phyloP scores from a whole-genome alignment of 2,888 invertebrate species.

The Microctonus hyperodae region DNA sequence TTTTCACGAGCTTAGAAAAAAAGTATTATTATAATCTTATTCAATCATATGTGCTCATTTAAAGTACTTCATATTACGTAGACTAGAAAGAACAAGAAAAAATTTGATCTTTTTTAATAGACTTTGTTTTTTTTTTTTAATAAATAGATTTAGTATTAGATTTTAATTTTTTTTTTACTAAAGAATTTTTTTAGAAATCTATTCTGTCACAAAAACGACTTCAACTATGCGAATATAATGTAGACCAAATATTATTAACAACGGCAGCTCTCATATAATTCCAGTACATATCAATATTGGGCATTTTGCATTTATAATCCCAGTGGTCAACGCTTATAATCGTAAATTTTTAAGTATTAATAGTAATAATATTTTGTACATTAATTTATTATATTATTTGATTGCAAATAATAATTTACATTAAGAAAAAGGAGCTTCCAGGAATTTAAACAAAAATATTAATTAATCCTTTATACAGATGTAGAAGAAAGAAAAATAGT shows the following conservation, averaged over 20 bases:
- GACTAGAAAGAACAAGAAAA: background rate
- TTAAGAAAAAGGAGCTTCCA: background rate
- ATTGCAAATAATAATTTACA: background rate
- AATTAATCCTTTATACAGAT: background rate
- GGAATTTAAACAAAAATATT: background rate
- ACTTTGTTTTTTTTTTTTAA: background rate
- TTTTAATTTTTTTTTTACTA: too few relatives aligned
- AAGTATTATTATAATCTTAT: conserved; percentile 8
- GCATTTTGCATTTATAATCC: conserved; percentile 44
- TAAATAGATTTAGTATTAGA: too few relatives aligned
- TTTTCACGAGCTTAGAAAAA: background rate
- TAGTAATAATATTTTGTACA: background rate
- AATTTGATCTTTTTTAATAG: background rate
- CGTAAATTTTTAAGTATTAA: conserved; percentile 18
- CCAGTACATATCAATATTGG: conserved; percentile 56
- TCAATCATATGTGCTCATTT: background rate
- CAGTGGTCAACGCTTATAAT: conserved; percentile 14
- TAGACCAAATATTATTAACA: background rate
- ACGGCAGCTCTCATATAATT: conserved; percentile 33
- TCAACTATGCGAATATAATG: background rate
- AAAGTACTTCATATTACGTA: background rate
- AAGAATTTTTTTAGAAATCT: background rate
- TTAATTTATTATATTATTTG: background rate
- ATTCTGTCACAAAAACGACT: background rate
- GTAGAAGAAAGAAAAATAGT: background rate